Conservation (phyloP, 2,113 vertebrate genomes). For the Elgaria multicarinata region DNA sequence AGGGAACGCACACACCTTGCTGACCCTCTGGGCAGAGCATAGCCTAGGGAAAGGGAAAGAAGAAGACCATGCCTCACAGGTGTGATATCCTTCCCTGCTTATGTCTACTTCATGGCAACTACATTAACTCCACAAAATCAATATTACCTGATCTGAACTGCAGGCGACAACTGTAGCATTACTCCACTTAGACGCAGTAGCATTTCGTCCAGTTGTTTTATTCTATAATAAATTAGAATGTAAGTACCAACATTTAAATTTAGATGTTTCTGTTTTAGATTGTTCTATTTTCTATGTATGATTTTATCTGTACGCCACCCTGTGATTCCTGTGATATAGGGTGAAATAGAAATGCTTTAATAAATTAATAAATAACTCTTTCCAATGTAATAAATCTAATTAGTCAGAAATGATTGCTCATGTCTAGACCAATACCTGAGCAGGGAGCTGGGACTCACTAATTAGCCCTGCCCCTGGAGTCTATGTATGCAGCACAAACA, state of each 20-base stretch:
- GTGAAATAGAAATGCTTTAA: too few species aligned
- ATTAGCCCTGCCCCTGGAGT: background rate
- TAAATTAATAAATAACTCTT: too few species aligned
- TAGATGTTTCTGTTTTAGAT: background rate
- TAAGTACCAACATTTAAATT: conserved; percentile 6
- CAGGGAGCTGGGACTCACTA: background rate
- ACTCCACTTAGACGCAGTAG: conserved; percentile 22
- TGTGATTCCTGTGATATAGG: too few species aligned
- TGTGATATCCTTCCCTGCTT: background rate
- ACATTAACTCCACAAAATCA: conserved; percentile 27
- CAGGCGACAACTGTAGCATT: conserved; percentile 57
- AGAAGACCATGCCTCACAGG: background rate
- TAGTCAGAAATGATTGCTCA: background rate
- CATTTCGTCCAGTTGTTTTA: conserved; percentile 56
- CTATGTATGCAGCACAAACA: background rate
- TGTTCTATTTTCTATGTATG: too few species aligned
- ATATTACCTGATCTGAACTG: conserved; percentile 70
- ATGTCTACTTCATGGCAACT: background rate
- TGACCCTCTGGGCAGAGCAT: background rate
- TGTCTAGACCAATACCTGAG: background rate
- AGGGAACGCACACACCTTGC: background rate
- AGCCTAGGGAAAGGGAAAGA: background rate
- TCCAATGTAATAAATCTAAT: background rate
- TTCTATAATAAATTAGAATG: conserved; percentile 61
- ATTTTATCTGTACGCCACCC: too few species aligned